phyloP scores from a whole-genome alignment of 2,797 vertebrate genomes.

The Telmatherina bonti region DNA sequence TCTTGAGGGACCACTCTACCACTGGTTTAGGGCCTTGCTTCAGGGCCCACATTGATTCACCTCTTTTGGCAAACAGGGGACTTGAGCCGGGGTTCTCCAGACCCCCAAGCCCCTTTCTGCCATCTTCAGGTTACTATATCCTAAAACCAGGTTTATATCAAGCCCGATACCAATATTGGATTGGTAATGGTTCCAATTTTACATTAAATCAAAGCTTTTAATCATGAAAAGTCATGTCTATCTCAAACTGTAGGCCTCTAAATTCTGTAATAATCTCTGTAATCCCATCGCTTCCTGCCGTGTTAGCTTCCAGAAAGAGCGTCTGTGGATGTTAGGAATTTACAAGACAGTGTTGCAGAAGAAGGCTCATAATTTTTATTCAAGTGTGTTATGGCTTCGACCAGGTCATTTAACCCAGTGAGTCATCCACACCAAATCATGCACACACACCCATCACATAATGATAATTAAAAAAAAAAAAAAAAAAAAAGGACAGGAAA shows the following conservation, averaged over 20 bases:
- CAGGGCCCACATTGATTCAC: too few relatives aligned
- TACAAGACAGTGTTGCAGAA: slow-evolving; percentile 64
- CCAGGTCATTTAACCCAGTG: slow-evolving; percentile 70
- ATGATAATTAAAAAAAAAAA: too few relatives aligned
- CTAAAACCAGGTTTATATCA: not conserved
- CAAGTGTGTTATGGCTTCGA: slow-evolving; percentile 80
- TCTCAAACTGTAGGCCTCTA: not conserved
- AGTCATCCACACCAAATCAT: slow-evolving; percentile 81
- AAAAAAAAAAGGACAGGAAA: slow-evolving; percentile 21
- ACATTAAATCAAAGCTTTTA: not conserved
- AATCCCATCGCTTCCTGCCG: not conserved
- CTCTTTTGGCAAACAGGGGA: too few relatives aligned
- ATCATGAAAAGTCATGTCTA: not conserved
- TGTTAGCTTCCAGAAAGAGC: not conserved
- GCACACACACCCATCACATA: slow-evolving; percentile 63
- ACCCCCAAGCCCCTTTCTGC: too few relatives aligned
- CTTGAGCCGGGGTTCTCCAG: too few relatives aligned
- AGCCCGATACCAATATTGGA: not conserved
- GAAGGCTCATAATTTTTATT: slow-evolving; percentile 83
- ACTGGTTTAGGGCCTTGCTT: too few relatives aligned
- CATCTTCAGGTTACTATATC: too few relatives aligned
- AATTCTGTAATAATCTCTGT: not conserved
- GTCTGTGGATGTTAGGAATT: not conserved
- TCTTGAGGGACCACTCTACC: too few relatives aligned
- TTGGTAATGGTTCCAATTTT: not conserved